Evolutionary conservation across 2,888 invertebrate genomes (phyloP).

Genomic region (Dicycla oo): DNA sequence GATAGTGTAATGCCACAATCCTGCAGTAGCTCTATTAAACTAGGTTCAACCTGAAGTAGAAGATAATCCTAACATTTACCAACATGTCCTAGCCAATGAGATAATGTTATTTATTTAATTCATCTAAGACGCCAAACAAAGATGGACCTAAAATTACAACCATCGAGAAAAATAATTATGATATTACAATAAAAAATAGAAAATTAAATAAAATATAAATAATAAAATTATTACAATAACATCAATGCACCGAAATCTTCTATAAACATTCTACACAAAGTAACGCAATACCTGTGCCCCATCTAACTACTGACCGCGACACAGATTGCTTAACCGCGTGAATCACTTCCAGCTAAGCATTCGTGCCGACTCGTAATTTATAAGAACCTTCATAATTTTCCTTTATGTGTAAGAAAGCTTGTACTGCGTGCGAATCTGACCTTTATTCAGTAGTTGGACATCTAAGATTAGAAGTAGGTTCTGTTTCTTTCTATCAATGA

Average conservation of each 20-base stretch:
- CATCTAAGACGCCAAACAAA: background rate
- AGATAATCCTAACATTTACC: too few species aligned
- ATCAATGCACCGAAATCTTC: background rate
- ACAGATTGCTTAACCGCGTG: slow-evolving; percentile 59
- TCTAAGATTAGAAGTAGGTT: background rate
- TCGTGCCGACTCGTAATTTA: slow-evolving; percentile 36
- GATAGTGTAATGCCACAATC: background rate
- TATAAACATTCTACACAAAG: slow-evolving; percentile 26
- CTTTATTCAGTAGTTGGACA: slow-evolving; percentile 1
- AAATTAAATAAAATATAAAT: too few species aligned
- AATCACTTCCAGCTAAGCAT: slow-evolving; percentile 51
- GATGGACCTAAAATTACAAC: background rate
- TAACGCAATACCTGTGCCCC: slow-evolving; percentile 48
- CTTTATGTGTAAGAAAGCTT: slow-evolving; percentile 31
- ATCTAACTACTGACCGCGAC: slow-evolving; percentile 60
- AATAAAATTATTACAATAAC: too few species aligned
- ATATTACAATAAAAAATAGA: too few species aligned
- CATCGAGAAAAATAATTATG: too few species aligned
- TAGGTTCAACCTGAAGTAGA: too few species aligned
- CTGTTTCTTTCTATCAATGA: background rate
- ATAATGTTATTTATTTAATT: background rate
- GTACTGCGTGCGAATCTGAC: background rate
- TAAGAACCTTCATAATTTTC: slow-evolving; percentile 44
- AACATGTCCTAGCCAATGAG: background rate
- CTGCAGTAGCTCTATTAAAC: background rate